Evolutionary conservation across 2,797 vertebrate genomes (phyloP), one percentile per base, ranked within the genome.

Genomic region (Euthynnus affinis): DNA sequence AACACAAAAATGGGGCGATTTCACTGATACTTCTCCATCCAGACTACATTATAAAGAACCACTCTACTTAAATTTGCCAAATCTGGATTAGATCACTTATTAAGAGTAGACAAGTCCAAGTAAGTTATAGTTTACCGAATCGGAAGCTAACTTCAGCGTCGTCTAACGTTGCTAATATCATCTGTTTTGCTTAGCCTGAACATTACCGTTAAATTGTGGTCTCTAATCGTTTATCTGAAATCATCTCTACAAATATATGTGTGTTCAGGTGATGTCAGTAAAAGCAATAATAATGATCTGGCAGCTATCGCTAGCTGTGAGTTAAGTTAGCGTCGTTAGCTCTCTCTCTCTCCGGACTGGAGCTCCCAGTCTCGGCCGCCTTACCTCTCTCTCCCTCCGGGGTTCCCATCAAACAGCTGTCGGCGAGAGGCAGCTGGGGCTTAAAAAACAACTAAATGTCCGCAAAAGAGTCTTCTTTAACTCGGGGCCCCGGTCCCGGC

Each of bases 341-440:
- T 83, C 69, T 61, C 68, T 27, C 27, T n/a, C 68, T 27, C 27
- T n/a, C 55, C 37, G 23, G 15, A 34, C 27, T 3, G 9, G n/a
- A 40, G 18, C 44, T 42, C 40, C 5, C 12, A 70, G 52, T 37
- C 20, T 51, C 44, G 53, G 56, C 58, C 46, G 55, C 46, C 88
- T 88, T 59, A 94, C 93, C 92, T 92, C 88, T 89, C 56, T 93
- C 92, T 84, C 86, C 92, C 80, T 93, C 91, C 81, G 89, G 93
- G 76, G 91, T 92, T 89, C 93, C 93, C 93, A 94, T 94, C 52
- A 91, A 93, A 91, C 85, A 77, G 86, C 84, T 84, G 76, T 77
- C 48, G 57, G 57, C 34, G 27, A 52, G 57, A 72, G 57, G n/a
- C 80, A 25, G 22, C 32, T 27, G 79, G 25, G 29, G 46, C 42